Base-by-base conservation (phyloP, 2,888 invertebrate genomes). In the Chromoteleia sp. region DNA sequence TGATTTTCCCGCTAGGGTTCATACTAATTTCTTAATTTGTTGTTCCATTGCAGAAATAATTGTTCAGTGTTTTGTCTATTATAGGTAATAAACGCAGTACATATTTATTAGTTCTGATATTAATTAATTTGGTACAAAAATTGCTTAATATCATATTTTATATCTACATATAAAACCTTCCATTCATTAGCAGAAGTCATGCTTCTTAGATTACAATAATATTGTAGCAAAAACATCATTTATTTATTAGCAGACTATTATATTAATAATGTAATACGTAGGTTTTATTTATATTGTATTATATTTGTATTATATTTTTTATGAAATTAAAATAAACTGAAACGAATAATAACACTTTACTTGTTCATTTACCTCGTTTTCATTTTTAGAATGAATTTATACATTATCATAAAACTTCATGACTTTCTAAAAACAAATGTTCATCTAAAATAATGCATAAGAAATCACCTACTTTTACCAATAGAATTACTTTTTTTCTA, bases 231-330 rank as follows among this genome's bases (percentile, higher is more conserved):
- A 43, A 61, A 52, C n/a, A 19, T 41, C 6, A 21, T 48, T 70
- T 25, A 58, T 58, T 70, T 70, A 70, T 70, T 70, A 58, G 43
- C 33, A 17, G 10, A 19, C 12, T 15, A 65, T 30, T 21, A 39
- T 15, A 65, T 30, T 21, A 39, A 8, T 29, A 14, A 19, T 43
- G 8, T 29, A 36, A 21, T 10, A 36, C 14, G 12, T 21, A 29
- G 14, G 2, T 45, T 43, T 58, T 56, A 70, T 58, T 70, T 70
- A 48, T 48, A 48, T 39, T 48, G 56, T 68, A 56, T 25, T 19
- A 58, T 48, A 70, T 58, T 70, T 70, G 48, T 58, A 58, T 36
- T 48, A 33, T 2, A 15, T 70, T 70, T 70, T 70, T 48, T 25
- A 70, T 39, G 58, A 58, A 70, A 70, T 58, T 70, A 58, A 70